Evolutionary conservation across 2,888 invertebrate genomes (phyloP).

Genomic region (Physocephala rufipes): DNA sequence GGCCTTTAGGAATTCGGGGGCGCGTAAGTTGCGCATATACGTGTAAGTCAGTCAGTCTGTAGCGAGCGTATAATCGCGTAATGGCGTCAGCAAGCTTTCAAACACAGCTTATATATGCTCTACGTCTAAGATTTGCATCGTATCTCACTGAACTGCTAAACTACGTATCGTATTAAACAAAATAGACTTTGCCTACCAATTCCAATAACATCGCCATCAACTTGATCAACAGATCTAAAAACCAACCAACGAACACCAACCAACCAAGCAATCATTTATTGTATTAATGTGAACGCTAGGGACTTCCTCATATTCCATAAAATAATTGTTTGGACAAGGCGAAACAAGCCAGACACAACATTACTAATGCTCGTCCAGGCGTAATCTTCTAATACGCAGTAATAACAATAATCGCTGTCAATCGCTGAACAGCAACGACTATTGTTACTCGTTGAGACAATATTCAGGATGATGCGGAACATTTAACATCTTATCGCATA

Average conservation of each 20-base stretch:
- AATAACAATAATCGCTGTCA: constrained; percentile 36
- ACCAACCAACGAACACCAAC: no score
- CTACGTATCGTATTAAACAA: no score
- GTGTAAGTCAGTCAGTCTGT: background rate
- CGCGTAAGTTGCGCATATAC: background rate
- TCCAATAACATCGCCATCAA: no score
- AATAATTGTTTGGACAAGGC: constrained; percentile 28
- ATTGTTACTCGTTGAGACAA: background rate
- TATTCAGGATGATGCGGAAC: background rate
- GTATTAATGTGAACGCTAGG: background rate
- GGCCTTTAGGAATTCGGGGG: background rate
- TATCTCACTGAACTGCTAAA: background rate
- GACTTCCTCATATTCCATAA: constrained; percentile 12
- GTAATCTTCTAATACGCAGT: constrained; percentile 35
- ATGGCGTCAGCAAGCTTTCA: constrained; percentile 1
- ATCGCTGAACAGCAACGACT: constrained; percentile 1
- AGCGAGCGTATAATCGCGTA: no score
- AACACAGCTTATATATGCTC: background rate
- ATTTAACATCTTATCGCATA: no score
- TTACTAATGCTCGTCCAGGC: constrained; percentile 2
- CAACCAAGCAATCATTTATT: no score
- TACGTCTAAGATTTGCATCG: constrained; percentile 34
- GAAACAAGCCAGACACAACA: constrained; percentile 15
- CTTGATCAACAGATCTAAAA: no score
- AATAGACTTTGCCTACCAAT: no score